Evolutionary conservation across 2,888 invertebrate genomes (phyloP), one percentile per base, ranked within the genome.

Genomic region (Eretmocerus hayati): DNA sequence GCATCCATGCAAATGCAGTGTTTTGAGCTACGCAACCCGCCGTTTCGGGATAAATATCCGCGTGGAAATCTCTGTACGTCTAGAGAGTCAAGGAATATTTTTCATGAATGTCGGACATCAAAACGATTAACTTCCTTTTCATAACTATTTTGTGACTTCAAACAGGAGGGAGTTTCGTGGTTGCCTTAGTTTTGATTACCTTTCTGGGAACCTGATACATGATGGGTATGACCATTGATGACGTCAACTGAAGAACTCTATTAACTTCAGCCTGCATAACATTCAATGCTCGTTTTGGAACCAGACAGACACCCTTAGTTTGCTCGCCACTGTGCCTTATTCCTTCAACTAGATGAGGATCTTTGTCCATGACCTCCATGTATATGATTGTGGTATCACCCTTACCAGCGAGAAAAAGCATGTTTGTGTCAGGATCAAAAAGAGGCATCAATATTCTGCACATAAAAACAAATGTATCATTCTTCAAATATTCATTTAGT

Each of bases 231-330:
- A 96, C 89, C 56, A 87, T 83, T 48, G 84, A 81, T 47, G 90
- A 85, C 4, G 91, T 86, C 48, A 96, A 76, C 64, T 95, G 89
- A 46, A 95, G 75, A 39, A 96, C 79, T 56, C 94, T 76, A 73
- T 94, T 92, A 4, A 96, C 95, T 74, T 96, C 96, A 1, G 93
- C 94, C 60, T 90, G 88, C 95, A 96, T 96, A n/a, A 95, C 91
- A 60, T 88, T 85, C 32, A 96, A 74, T 0, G 91, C 90, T 49
- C 92, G 77, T 75, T 96, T 96, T 5, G 94, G 91, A 39, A 94
- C 87, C 54, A 95, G 70, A 61, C 92, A 91, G 3, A 91, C 91
- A 4, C 95, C 95, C 68, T 94, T 93, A 0, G 92, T 92, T 72
- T 95, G 95, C 64, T 94, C 93, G n/a, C 91, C 83, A 18, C 88